Evolutionary conservation across 2,797 vertebrate genomes (phyloP).

Genomic region (Fringilla coelebs): DNA sequence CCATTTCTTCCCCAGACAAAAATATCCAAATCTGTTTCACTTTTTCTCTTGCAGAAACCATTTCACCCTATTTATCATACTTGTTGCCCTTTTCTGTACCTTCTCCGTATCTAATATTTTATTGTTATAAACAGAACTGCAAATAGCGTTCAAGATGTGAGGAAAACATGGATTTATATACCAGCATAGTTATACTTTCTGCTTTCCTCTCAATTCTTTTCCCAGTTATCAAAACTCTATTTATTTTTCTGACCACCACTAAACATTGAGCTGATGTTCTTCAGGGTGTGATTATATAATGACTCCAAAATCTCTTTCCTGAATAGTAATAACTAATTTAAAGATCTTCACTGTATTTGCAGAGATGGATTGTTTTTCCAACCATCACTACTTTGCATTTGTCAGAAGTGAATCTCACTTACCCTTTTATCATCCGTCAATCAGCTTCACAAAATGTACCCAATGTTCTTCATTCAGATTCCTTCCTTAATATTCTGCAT

Average conservation of each 20-base stretch:
- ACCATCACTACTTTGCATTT: background rate
- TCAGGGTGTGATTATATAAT: background rate
- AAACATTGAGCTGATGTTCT: background rate
- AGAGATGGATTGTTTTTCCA: background rate
- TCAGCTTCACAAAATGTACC: background rate
- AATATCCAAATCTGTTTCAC: background rate
- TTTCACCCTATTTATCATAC: slow-evolving; percentile 28
- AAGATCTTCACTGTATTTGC: background rate
- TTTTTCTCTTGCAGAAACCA: background rate
- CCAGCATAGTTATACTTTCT: background rate
- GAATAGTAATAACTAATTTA: slow-evolving; percentile 30
- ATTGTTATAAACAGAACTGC: slow-evolving; percentile 20
- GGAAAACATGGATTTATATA: background rate
- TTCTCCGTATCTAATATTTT: slow-evolving; percentile 39
- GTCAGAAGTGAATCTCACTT: background rate
- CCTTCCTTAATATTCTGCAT: background rate
- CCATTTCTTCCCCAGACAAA: slow-evolving; percentile 12
- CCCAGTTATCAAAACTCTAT: background rate
- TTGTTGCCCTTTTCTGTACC: slow-evolving; percentile 31
- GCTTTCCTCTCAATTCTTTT: slow-evolving; percentile 4
- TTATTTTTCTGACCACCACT: slow-evolving; percentile 17
- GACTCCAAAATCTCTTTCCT: background rate
- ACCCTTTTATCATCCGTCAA: background rate
- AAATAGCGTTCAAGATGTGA: background rate
- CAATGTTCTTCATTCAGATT: background rate